These are phyloP conservation scores for Pinna nobilis DNA, from an alignment of 1,140 invertebrate species.

Conservation along the genomic window DNA sequence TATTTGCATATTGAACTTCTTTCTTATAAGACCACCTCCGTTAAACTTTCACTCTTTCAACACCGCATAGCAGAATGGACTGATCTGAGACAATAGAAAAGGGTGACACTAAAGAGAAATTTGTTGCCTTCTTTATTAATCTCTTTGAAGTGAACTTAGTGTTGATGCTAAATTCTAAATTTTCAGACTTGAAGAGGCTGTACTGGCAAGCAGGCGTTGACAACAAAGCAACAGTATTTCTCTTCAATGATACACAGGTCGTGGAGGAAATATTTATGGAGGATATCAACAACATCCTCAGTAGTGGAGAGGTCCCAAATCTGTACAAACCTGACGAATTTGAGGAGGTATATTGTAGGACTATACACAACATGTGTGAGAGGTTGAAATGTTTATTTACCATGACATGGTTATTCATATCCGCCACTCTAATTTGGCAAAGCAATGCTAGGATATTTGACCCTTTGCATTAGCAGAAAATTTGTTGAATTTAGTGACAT, in stretches of 20 bases:
- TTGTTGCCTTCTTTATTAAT: neutral
- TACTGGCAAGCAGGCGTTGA: constrained; percentile 85
- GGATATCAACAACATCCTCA: constrained; percentile 75
- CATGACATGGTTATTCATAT: no score
- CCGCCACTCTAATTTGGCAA: no score
- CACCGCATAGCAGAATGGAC: no score
- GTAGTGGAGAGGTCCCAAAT: constrained; percentile 75
- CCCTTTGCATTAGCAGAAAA: no score
- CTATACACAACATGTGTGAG: no score
- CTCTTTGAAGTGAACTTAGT: neutral
- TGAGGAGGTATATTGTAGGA: constrained; percentile 75
- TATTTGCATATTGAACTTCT: no score
- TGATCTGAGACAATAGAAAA: no score
- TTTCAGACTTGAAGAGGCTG: constrained; percentile 84
- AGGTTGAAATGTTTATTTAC: no score
- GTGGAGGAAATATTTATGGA: constrained; percentile 74
- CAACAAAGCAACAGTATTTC: constrained; percentile 84
- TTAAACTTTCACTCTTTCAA: no score
- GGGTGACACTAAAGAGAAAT: neutral
- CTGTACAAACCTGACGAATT: constrained; percentile 74
- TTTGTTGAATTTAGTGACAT: no score
- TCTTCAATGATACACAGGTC: constrained; percentile 86
- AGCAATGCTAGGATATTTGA: no score
- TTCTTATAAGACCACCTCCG: no score
- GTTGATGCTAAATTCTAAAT: neutral